phyloP scores from a whole-genome alignment of 2,113 vertebrate genomes.

The Notarius lentiginosus region DNA sequence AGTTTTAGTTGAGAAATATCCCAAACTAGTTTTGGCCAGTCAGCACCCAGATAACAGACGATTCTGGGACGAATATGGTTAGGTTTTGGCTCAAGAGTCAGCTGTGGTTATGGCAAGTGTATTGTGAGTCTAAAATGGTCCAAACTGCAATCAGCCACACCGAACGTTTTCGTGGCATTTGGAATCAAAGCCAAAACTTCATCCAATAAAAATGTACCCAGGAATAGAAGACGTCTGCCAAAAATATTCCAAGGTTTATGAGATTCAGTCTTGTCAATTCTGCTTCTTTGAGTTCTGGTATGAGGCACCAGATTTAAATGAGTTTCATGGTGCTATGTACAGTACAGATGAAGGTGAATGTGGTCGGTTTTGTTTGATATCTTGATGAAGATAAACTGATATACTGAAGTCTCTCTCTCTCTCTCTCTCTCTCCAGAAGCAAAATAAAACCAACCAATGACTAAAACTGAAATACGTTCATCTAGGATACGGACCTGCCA shows the following conservation, averaged over 20 bases:
- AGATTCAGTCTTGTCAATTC: background rate
- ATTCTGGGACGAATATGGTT: background rate
- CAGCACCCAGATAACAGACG: background rate
- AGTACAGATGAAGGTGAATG: constrained; percentile 17
- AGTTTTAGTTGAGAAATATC: background rate
- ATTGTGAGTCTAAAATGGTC: background rate
- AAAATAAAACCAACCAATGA: too few relatives aligned
- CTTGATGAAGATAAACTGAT: background rate
- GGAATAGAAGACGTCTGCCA: background rate
- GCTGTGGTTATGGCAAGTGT: background rate
- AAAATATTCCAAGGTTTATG: background rate
- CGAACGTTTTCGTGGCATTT: background rate
- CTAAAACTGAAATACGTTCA: background rate
- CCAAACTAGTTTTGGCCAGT: background rate
- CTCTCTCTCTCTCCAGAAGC: background rate
- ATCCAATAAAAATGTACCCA: background rate
- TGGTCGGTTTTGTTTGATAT: constrained; percentile 1
- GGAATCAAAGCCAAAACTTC: background rate
- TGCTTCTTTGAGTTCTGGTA: too few relatives aligned
- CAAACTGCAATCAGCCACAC: background rate
- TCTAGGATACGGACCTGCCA: too few relatives aligned
- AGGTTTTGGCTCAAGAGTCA: background rate
- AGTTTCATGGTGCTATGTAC: constrained; percentile 27
- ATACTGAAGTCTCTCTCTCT: background rate
- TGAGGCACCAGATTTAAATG: background rate